These are phyloP conservation scores for Oreotragus oreotragus DNA, from an alignment of 2,113 vertebrate species.

Conservation along the genomic window DNA sequence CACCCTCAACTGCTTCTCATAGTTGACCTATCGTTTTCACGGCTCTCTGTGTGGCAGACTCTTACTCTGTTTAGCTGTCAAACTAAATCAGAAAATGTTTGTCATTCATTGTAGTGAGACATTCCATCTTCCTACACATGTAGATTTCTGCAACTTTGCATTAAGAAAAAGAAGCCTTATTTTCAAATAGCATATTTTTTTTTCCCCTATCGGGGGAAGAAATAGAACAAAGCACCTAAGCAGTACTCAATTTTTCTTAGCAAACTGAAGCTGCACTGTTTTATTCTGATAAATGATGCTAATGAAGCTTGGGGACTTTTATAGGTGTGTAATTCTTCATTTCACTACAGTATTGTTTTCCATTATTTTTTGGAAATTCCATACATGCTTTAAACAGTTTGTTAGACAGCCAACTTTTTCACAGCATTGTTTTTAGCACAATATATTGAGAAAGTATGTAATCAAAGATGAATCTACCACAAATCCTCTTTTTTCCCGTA, in stretches of 20 bases:
- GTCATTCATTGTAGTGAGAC: neutral
- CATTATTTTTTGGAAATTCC: neutral
- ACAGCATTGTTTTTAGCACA: neutral
- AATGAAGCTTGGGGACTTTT: constrained; percentile 31
- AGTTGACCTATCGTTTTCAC: neutral
- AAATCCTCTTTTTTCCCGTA: neutral
- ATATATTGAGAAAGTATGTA: constrained; percentile 3
- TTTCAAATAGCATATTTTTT: neutral
- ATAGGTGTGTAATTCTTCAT: neutral
- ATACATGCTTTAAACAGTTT: neutral
- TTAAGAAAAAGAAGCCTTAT: neutral
- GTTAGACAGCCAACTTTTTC: neutral
- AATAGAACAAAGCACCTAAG: neutral
- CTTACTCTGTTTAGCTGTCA: neutral
- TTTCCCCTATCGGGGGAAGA: neutral
- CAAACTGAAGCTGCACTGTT: neutral
- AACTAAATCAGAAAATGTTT: neutral
- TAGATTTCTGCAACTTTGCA: neutral
- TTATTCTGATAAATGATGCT: constrained; percentile 47
- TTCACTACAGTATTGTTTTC: neutral
- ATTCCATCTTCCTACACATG: neutral
- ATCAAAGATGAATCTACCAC: neutral
- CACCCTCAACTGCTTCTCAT: neutral
- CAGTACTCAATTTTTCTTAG: neutral
- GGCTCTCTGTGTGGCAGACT: neutral